Base-by-base conservation (phyloP, 1,140 invertebrate species). In the Drosophila carrolli region DNA sequence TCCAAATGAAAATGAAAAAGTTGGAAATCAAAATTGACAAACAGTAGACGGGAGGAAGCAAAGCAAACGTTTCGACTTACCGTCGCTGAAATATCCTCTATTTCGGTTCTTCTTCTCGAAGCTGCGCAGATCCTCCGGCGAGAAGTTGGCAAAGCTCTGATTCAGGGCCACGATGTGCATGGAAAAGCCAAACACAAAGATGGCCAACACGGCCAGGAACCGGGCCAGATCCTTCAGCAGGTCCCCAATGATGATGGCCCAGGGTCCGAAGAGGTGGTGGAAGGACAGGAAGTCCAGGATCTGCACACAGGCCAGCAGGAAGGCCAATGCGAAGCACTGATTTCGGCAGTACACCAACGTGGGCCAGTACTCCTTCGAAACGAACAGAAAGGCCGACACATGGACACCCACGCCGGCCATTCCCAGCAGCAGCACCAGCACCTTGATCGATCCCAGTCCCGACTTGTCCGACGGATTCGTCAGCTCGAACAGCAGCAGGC, bases 181-280 rank as follows among this genome's bases (percentile, higher is more conserved):
- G 0, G 98, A 99, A 92, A 99, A 99, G 48, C 99, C 99, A 91
- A 98, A 97, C 72, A 99, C 97, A 93, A 99, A 99, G 92, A 99
- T 99, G 13, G 97, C 96, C 83, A 99, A 93, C 8, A 99, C 98
- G 23, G 98, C 98, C 59, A 99, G 94, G 93, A 99, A 99, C 74
- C 98, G 94, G 6, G 97, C 97, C 74, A 99, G 94, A 93, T 99
- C 96, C 93, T 97, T 97, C 94, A 97, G 96, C 46, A 97, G 93
- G 92, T 97, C 96, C 10, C 96, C 97, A 78, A 97, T 97, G 89
- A 97, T 97, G 72, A 97, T 97, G 14, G 97, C 97, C 99, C 99
- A 99, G 0, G 99, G 99, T 40, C 99, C 99, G 91, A 99, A 99
- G 0, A 99, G 94, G 93, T 99, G 98, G 93, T 99, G 99, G 92